Evolutionary conservation across 2,888 invertebrate species (phyloP), one percentile per base, ranked within the genome.

Genomic region (Nomada goodeniana): DNA sequence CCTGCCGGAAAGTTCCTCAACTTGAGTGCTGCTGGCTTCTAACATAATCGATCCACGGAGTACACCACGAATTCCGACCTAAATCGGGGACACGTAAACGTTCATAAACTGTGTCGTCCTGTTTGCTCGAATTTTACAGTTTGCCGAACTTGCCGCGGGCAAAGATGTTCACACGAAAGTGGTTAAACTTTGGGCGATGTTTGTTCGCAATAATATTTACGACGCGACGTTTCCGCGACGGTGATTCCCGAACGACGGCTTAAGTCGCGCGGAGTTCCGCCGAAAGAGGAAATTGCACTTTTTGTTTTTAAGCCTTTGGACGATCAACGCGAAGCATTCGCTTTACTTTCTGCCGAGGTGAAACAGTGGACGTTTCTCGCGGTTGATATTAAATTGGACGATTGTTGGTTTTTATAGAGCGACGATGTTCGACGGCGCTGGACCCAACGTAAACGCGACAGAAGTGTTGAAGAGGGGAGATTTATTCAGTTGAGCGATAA

Each of bases 81-180:
- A 55, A 79, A 74, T 70, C 67, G 64, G 53, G 67, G 70, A 64
- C 80, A 67, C 70, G 50, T 70, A 82, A 82, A 82, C 74, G 71
- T 70, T 71, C 67, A 67, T 69, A 79, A 82, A 82, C 74, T 59
- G 70, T 67, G 78, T 57, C 67, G 47, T 13, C n/a, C 18, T 75
- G 79, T 82, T 82, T 82, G 61, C 61, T 67, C 74, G 74, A 70
- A 74, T 79, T 68, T 61, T 61, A 71, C 18, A 71, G 70, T 73
- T 73, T 73, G 29, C 50, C 13, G 4, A 63, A 68, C 60, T 61
- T 29, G 23, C 42, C 20, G 20, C 18, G 7, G 9, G 23, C 60
- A 13, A 60, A 68, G 50, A 44, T 50, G 52, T 23, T 60, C 26
- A 15, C 60, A 18, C 61, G 60, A 20, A 75, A 61, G 44, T 53